Conservation (phyloP, 2,113 vertebrate genomes). For the Aspidoscelis tigris region DNA sequence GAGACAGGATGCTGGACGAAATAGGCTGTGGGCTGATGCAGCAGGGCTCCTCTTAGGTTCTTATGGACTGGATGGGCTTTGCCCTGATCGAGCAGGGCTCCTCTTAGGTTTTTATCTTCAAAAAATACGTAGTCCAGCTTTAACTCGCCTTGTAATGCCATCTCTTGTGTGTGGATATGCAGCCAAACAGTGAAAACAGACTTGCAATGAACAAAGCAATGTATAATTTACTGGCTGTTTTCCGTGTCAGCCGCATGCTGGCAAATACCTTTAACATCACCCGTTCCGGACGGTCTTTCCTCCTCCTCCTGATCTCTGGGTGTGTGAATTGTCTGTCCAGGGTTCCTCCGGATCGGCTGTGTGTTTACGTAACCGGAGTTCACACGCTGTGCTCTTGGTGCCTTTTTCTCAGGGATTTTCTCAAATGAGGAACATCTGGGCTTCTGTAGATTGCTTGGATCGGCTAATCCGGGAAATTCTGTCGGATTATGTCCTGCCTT, state of each 20-base stretch:
- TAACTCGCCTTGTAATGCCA: neutral
- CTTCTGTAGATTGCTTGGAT: no score
- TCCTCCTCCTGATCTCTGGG: neutral
- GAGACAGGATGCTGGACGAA: no score
- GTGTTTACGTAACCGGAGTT: neutral
- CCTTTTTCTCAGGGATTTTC: neutral
- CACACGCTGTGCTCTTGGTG: no score
- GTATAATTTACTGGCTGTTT: neutral
- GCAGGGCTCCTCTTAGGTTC: no score
- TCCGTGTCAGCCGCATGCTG: neutral
- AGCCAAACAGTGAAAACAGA: neutral
- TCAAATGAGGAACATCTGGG: no score
- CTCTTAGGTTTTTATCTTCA: no score
- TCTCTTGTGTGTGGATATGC: neutral
- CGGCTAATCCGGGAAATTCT: no score
- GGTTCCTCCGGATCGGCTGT: neutral
- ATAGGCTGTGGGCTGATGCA: no score
- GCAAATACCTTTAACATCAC: neutral
- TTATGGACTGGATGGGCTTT: no score
- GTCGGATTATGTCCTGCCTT: neutral
- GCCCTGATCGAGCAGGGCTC: no score
- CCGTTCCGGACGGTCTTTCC: neutral
- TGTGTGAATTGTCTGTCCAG: neutral
- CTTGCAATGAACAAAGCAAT: neutral
- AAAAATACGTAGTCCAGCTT: neutral